Percentiles rank a stretch among this genome's conserved stretches.
These are phyloP conservation scores for Brachynemurus nebulosus DNA, from an alignment of 2,888 invertebrate species.

Conservation along the genomic window DNA sequence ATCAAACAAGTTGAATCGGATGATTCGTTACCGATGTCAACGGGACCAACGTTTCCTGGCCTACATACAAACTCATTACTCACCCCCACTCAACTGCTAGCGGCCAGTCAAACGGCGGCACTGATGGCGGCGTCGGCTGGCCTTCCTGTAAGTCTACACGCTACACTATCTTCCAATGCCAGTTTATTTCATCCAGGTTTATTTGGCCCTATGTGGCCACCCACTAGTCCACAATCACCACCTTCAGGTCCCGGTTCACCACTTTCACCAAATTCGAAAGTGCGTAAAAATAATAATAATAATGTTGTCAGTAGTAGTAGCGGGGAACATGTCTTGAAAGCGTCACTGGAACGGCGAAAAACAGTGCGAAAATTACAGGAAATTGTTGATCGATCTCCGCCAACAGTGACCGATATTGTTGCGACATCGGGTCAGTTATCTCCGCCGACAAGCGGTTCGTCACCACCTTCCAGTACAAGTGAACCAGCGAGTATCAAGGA, in stretches of 20 bases:
- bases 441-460: slow-evolving; percentile 40
- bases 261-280: slow-evolving; percentile 30
- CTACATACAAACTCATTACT: slow-evolving; percentile 32
- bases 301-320: slow-evolving; percentile 35
- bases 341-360: background rate
- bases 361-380: slow-evolving; percentile 3
- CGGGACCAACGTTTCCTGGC: slow-evolving; percentile 40
- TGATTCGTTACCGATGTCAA: slow-evolving; percentile 44
- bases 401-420: slow-evolving; percentile 24
- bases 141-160: slow-evolving; percentile 37
- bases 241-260: slow-evolving; percentile 31
- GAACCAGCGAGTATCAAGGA: slow-evolving; percentile 26
- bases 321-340: slow-evolving; percentile 22
- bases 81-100: slow-evolving; percentile 35
- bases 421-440: slow-evolving; percentile 37
- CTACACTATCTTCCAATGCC: slow-evolving; percentile 40
- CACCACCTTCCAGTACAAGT: slow-evolving; percentile 33
- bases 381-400: slow-evolving; percentile 3
- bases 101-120: slow-evolving; percentile 32
- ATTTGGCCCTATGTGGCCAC: slow-evolving; percentile 36
- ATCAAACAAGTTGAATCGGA: slow-evolving; percentile 39
- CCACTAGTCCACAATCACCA: slow-evolving; percentile 35
- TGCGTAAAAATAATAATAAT: slow-evolving; percentile 29
- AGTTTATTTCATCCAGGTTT: slow-evolving; percentile 49
- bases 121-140: slow-evolving; percentile 41